phyloP scores from a whole-genome alignment of 30 jellyfish, hydroid and myxozoan genomes.

The Aurelia coerulea region DNA sequence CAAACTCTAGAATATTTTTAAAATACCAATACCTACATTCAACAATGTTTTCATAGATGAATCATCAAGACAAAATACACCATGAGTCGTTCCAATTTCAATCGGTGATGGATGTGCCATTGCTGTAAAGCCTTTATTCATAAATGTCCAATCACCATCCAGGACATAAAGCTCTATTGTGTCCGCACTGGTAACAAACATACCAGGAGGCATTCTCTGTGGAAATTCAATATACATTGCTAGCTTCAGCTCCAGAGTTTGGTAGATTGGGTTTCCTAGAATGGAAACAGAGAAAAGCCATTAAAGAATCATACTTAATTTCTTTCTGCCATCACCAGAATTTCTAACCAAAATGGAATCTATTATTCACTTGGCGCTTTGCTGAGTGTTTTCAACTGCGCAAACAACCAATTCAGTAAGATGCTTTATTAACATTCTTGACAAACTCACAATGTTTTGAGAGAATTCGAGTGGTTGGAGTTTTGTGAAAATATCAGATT shows the following conservation, averaged over 20 bases:
- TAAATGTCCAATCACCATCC: constrained; percentile 88
- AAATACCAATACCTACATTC: constrained; percentile 18
- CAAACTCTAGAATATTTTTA: too few relatives aligned
- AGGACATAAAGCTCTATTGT: constrained; percentile 85
- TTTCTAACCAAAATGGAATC: not conserved
- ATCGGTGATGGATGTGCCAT: constrained; percentile 96
- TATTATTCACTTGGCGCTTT: too few relatives aligned
- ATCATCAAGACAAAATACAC: constrained; percentile 85
- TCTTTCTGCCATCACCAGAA: not conserved
- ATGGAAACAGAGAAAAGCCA: not conserved
- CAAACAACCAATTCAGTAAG: too few relatives aligned
- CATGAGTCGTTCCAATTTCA: constrained; percentile 96
- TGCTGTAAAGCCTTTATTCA: constrained; percentile 84
- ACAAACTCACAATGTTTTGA: too few relatives aligned
- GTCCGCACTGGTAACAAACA: constrained; percentile 91
- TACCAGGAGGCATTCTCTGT: constrained; percentile 90
- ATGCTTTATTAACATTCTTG: too few relatives aligned
- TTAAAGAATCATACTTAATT: not conserved
- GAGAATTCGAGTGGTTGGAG: too few relatives aligned
- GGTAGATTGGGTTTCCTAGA: constrained; percentile 91
- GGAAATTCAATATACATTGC: constrained; percentile 96
- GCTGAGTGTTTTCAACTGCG: too few relatives aligned
- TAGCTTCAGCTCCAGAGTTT: constrained; percentile 83
- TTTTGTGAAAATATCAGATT: too few relatives aligned
- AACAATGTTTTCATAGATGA: constrained; percentile 29